Percentiles rank a stretch among this genome's conserved stretches.
Conservation (phyloP, 2,888 invertebrate genomes). For the Machimus rusticus region DNA sequence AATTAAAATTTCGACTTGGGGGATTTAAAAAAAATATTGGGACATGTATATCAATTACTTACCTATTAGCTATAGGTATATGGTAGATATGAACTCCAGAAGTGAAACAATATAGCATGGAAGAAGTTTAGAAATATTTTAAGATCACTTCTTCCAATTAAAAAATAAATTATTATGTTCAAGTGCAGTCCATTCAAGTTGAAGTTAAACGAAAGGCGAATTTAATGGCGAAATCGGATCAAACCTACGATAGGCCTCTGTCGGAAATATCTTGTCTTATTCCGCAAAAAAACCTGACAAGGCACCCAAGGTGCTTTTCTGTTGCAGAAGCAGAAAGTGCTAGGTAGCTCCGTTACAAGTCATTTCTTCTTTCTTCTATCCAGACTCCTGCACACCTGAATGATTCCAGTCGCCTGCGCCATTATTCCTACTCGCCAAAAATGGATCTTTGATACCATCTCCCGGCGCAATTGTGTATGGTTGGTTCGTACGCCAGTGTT, state of each 20-base stretch:
- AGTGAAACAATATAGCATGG: too few relatives aligned
- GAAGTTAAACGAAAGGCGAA: not conserved
- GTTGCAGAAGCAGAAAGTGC: not conserved
- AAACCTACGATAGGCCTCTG: not conserved
- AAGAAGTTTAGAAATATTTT: too few relatives aligned
- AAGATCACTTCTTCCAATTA: too few relatives aligned
- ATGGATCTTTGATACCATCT: not conserved
- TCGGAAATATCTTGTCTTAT: not conserved
- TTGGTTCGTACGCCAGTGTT: not conserved
- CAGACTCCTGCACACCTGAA: not conserved
- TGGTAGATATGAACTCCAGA: too few relatives aligned
- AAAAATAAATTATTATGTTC: not conserved
- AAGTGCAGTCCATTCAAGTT: not conserved
- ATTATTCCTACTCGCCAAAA: not conserved
- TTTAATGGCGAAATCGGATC: not conserved
- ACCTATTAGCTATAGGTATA: too few relatives aligned
- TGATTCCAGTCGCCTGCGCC: not conserved
- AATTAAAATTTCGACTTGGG: too few relatives aligned
- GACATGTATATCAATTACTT: too few relatives aligned
- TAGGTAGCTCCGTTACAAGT: not conserved
- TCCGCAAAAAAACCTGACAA: not conserved
- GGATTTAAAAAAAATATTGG: too few relatives aligned
- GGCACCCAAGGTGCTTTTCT: not conserved
- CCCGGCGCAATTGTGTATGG: not conserved
- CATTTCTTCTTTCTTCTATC: not conserved